Evolutionary conservation across 2,113 vertebrate genomes (phyloP).

Genomic region (Riparia riparia): DNA sequence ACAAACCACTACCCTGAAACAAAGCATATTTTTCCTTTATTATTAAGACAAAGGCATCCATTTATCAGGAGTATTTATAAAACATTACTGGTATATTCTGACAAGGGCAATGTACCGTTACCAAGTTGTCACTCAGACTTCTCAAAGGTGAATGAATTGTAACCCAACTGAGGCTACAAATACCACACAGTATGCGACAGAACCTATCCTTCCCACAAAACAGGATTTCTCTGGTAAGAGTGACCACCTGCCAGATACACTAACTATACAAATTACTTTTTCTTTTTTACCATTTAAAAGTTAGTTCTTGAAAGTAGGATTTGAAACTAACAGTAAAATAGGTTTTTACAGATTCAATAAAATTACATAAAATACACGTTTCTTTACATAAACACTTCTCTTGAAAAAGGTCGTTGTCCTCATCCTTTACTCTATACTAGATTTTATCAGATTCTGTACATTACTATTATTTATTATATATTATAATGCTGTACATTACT

Average conservation of each 20-base stretch:
- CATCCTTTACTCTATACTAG: not conserved
- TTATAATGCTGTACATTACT: no score
- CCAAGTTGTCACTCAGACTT: not conserved
- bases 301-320: not conserved
- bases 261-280: not conserved
- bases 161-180: not conserved
- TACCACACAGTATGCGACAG: not conserved
- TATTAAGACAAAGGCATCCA: not conserved
- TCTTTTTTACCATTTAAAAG: not conserved
- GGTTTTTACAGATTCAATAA: not conserved
- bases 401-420: not conserved
- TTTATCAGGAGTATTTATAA: not conserved
- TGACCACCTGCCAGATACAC: not conserved
- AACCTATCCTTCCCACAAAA: not conserved
- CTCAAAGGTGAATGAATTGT: not conserved
- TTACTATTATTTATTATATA: not conserved
- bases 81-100: not conserved
- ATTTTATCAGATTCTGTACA: not conserved
- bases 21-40: not conserved
- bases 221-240: accelerated
- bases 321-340: not conserved
- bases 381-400: not conserved
- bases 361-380: not conserved
- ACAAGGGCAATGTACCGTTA: not conserved
- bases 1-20: not conserved